Percentiles rank a stretch among this genome's conserved stretches.
These are phyloP conservation scores for Oscheius onirici DNA, from an alignment of 2,888 invertebrate species.

Conservation along the genomic window DNA sequence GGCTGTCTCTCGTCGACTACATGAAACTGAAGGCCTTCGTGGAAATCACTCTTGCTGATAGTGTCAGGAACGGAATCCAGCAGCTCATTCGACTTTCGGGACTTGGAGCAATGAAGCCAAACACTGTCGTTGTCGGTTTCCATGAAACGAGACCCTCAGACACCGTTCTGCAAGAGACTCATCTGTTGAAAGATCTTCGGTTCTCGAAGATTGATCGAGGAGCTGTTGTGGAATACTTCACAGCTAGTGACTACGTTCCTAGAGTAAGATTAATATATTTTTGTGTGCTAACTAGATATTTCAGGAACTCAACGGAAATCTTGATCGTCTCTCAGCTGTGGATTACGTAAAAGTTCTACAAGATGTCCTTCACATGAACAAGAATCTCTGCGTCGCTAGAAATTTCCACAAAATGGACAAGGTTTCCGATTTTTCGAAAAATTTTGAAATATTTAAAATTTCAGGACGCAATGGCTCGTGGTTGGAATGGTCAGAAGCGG, in stretches of 20 bases:
- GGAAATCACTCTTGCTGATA: conserved; percentile 87
- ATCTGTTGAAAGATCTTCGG: conserved; percentile 67
- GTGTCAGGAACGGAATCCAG: conserved; percentile 88
- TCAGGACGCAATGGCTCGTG: conserved; percentile 49
- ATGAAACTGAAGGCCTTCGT: conserved; percentile 95
- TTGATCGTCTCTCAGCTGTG: conserved; percentile 48
- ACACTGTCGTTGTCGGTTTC: conserved; percentile 94
- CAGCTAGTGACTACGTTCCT: conserved; percentile 59
- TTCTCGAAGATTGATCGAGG: conserved; percentile 70
- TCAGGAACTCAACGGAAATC: conserved; percentile 58
- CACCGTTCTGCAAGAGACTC: conserved; percentile 80
- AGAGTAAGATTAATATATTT: conserved; percentile 22
- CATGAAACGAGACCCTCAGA: conserved; percentile 81
- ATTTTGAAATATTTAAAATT: conserved; percentile 10
- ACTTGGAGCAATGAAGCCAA: conserved; percentile 98
- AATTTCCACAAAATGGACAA: conserved; percentile 89
- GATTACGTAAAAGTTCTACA: conserved; percentile 87
- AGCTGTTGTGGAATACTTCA: conserved; percentile 71
- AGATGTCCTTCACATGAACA: conserved; percentile 89
- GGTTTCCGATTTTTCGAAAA: too few relatives aligned
- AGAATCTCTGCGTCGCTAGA: conserved; percentile 91
- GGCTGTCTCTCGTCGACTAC: conserved; percentile 93
- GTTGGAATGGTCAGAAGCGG: conserved; percentile 62
- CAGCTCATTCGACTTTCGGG: conserved; percentile 79
- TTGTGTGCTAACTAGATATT: not conserved